Conservation (phyloP, 2,888 invertebrate species). For the Ornithoptera priamus region DNA sequence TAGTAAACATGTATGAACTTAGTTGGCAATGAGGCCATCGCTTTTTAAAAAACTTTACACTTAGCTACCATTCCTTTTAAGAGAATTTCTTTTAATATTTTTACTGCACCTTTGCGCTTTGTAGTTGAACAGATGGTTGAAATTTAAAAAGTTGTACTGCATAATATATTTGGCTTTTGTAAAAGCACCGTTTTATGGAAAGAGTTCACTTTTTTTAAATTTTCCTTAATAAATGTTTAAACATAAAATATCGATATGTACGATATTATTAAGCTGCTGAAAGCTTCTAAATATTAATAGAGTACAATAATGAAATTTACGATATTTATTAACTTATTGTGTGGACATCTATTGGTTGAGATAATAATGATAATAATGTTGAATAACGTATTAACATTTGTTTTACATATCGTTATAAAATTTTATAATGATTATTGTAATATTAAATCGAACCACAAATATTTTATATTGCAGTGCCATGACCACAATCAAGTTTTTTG, state of each 20-base stretch:
- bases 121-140: background rate
- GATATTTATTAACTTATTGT: too few species aligned
- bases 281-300: too few species aligned
- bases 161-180: background rate
- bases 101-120: constrained; percentile 1
- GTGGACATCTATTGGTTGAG: too few species aligned
- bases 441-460: too few species aligned
- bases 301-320: too few species aligned
- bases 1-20: background rate
- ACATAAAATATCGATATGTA: background rate
- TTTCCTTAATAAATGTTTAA: background rate
- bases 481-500: too few species aligned
- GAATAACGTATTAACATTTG: too few species aligned
- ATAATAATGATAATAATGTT: too few species aligned
- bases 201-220: background rate
- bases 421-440: too few species aligned
- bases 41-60: background rate
- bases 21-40: background rate
- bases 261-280: background rate
- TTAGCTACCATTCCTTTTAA: background rate
- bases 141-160: constrained; percentile 6
- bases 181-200: background rate
- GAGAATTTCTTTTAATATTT: constrained; percentile 1
- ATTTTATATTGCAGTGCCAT: too few species aligned
- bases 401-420: too few species aligned